Evolutionary conservation across 2,113 vertebrate species (phyloP), one percentile per base, ranked within the genome.

Genomic region (Urocitellus parryii): DNA sequence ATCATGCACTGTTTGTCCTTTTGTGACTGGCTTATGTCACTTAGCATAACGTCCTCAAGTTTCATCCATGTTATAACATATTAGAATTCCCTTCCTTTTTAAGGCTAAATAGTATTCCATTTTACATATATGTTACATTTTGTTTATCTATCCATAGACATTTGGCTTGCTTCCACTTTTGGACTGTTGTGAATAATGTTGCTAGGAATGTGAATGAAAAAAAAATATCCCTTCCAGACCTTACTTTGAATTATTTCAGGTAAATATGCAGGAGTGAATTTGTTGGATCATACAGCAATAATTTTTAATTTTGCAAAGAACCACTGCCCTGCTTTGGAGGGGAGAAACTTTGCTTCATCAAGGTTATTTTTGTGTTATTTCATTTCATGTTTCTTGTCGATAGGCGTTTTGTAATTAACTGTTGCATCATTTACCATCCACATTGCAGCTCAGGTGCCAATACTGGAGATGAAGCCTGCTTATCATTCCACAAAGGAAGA

Each of bases 401-500:
- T 80, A n/a, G 14, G 29, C 80, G 12, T 58, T 77, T 13, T 37
- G 37, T 45, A 61, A 73, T 61, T 90, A 65, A 8, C 4, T 42
- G 73, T 25, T 22, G 0, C 9, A 77, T 81, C 48, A 20, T 45
- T 78, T 70, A 39, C 16, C 42, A 22, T 37, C 9, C 29, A 51
- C 51, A 51, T 53, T 87, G 84, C 45, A 76, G 39, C 39, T 70
- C 65, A n/a, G 39, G 39, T 39, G 76, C 45, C n/a, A 27, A n/a
- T 24, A 39, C 45, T 90, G 70, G 56, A 94, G 73, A 58, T 37
- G 6, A 6, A 63, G 18, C 25, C 63, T 65, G 39, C 80, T 88
- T 51, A 95, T 95, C 22, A 51, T 72, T 77, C 88, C 68, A 48
- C 39, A n/a, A 78, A 63, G 39, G n/a, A 78, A 95, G 63, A 78